A percentile compares a stretch with the other conserved stretches of the same genome.
Evolutionary conservation across 64 coral and sea anemone genomes (phyloP).

Genomic region (Anthopleura sola): DNA sequence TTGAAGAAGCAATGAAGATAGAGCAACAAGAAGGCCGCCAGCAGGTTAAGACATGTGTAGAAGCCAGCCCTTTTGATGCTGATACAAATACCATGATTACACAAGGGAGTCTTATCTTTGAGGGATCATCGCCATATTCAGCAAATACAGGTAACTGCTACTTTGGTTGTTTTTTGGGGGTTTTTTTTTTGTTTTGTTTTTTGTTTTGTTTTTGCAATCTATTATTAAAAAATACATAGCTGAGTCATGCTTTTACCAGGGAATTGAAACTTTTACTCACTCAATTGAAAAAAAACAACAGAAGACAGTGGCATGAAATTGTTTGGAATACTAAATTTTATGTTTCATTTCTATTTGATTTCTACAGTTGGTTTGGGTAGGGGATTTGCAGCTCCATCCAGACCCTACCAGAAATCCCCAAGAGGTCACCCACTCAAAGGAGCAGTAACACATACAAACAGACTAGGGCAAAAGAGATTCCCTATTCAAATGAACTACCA

Average conservation of each 20-base stretch:
- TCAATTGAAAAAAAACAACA: too few species aligned
- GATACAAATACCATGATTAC: neutral
- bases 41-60: constrained; percentile 85
- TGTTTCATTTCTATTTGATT: neutral
- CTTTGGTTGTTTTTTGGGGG: too few species aligned
- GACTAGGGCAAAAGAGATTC: neutral
- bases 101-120: neutral
- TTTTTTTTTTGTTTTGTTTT: too few species aligned
- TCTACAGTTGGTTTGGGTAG: neutral
- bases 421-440: neutral
- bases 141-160: neutral
- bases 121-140: neutral
- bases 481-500: neutral
- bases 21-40: constrained; percentile 84
- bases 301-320: too few species aligned
- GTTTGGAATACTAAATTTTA: too few species aligned
- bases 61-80: constrained; percentile 59
- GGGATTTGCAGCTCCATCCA: neutral
- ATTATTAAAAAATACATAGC: too few species aligned
- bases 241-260: too few species aligned
- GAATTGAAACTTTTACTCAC: too few species aligned
- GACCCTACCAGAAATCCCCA: neutral
- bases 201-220: too few species aligned
- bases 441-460: neutral
- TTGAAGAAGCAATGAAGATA: constrained; percentile 76